Conservation (phyloP, 2,797 vertebrate genomes). For the Gephyroberyx darwinii region DNA sequence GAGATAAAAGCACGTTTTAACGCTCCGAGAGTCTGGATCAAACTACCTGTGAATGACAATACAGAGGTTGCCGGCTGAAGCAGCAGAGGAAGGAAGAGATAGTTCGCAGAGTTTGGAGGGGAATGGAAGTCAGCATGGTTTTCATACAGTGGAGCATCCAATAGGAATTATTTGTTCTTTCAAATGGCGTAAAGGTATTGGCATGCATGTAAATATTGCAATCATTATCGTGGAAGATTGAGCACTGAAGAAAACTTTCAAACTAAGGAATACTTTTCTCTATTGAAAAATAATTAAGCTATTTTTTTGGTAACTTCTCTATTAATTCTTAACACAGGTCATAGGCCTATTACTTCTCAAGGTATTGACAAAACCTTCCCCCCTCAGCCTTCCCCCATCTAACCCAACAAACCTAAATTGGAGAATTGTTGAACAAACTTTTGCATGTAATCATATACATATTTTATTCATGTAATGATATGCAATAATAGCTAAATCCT, state of each 20-base stretch:
- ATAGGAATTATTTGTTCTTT: neutral
- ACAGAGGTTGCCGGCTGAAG: slow-evolving; percentile 13
- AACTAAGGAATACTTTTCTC: slow-evolving; percentile 3
- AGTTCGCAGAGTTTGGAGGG: slow-evolving; percentile 15
- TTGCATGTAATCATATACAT: slow-evolving; percentile 71
- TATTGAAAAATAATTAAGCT: slow-evolving; percentile 47
- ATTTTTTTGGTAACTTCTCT: slow-evolving; percentile 45
- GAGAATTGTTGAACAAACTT: slow-evolving; percentile 72
- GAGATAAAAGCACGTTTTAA: slow-evolving; percentile 72
- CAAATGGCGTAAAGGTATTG: neutral
- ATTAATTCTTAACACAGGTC: slow-evolving; percentile 64
- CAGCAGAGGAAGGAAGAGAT: slow-evolving; percentile 15
- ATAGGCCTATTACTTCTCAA: slow-evolving; percentile 56
- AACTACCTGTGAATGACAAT: slow-evolving; percentile 55
- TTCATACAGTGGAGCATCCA: neutral
- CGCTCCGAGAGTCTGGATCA: slow-evolving; percentile 57
- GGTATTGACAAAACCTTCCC: slow-evolving; percentile 58
- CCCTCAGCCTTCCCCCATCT: slow-evolving; percentile 18
- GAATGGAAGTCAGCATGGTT: slow-evolving; percentile 12
- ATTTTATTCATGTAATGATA: slow-evolving; percentile 81
- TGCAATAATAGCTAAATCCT: slow-evolving; percentile 62
- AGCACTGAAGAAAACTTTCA: slow-evolving; percentile 13
- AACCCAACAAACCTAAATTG: slow-evolving; percentile 69
- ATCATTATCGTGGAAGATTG: neutral
- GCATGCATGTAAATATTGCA: neutral